Evolutionary conservation across 2,888 invertebrate genomes (phyloP).

Genomic region (Anthophora plumipes): DNA sequence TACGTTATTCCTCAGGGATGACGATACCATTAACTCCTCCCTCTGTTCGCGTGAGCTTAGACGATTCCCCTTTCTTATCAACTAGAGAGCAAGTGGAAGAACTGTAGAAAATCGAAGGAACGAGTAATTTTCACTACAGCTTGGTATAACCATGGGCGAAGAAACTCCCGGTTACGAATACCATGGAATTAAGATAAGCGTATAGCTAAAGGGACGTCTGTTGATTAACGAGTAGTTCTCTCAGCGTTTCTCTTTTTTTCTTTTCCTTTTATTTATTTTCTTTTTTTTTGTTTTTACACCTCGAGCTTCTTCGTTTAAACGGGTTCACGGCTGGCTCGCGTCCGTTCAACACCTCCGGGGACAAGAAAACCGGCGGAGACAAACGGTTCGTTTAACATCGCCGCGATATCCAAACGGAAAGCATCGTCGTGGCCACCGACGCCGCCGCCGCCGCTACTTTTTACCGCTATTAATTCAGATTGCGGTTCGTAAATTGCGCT

Average conservation of each 20-base stretch:
- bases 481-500: slow-evolving; percentile 59
- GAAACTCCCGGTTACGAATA: background rate
- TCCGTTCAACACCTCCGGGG: slow-evolving; percentile 49
- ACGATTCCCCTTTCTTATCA: background rate
- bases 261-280: too few relatives aligned
- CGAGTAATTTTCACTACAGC: slow-evolving; percentile 11
- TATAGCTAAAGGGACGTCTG: background rate
- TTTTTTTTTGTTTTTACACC: slow-evolving; percentile 8
- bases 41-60: slow-evolving; percentile 25
- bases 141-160: slow-evolving; percentile 19
- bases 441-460: slow-evolving; percentile 31
- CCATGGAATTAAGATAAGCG: slow-evolving; percentile 45
- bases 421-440: background rate
- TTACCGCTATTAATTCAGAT: slow-evolving; percentile 59
- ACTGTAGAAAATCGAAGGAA: background rate
- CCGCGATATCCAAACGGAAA: slow-evolving; percentile 47
- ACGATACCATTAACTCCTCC: too few relatives aligned
- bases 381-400: slow-evolving; percentile 56
- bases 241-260: too few relatives aligned
- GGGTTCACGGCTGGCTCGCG: slow-evolving; percentile 18
- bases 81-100: background rate
- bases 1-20: background rate
- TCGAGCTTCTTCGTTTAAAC: slow-evolving; percentile 26
- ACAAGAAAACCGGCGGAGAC: slow-evolving; percentile 40
- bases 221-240: slow-evolving; percentile 45